Conservation (phyloP, 1,140 invertebrate species). For the Episyrphus balteatus region DNA sequence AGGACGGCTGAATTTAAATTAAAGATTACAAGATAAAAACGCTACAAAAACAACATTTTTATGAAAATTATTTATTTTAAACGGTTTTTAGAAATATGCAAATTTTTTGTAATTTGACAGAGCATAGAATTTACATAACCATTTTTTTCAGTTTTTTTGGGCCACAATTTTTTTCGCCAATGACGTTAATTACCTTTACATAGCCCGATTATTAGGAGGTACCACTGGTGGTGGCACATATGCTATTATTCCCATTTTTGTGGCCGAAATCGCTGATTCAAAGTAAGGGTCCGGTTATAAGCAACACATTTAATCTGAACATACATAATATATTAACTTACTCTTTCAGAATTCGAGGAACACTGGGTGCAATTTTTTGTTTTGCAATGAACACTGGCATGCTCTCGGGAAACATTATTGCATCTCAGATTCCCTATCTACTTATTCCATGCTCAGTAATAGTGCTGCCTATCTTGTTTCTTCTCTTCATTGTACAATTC, state of each 20-base stretch:
- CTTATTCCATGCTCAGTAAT: conserved; percentile 21
- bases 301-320: too few relatives aligned
- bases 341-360: conserved; percentile 21
- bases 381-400: conserved; percentile 23
- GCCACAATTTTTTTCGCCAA: conserved; percentile 22
- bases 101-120: too few relatives aligned
- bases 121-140: too few relatives aligned
- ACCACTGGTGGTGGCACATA: conserved; percentile 29
- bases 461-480: conserved; percentile 18
- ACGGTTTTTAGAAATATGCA: too few relatives aligned
- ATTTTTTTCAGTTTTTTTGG: conserved; percentile 22
- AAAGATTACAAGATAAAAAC: too few relatives aligned
- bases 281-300: conserved; percentile 13
- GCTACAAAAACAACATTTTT: too few relatives aligned
- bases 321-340: too few relatives aligned
- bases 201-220: conserved; percentile 34
- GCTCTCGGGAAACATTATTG: conserved; percentile 22
- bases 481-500: conserved; percentile 12
- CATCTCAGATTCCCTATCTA: conserved; percentile 22
- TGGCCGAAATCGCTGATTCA: conserved; percentile 32
- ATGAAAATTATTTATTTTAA: too few relatives aligned
- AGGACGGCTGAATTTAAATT: too few relatives aligned
- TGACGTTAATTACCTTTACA: conserved; percentile 27
- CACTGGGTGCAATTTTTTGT: conserved; percentile 23
- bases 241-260: conserved; percentile 26